A percentile compares a stretch with the other conserved stretches of the same genome.
Evolutionary conservation across 2,797 vertebrate species (phyloP).

Genomic region (Ceryle rudis): DNA sequence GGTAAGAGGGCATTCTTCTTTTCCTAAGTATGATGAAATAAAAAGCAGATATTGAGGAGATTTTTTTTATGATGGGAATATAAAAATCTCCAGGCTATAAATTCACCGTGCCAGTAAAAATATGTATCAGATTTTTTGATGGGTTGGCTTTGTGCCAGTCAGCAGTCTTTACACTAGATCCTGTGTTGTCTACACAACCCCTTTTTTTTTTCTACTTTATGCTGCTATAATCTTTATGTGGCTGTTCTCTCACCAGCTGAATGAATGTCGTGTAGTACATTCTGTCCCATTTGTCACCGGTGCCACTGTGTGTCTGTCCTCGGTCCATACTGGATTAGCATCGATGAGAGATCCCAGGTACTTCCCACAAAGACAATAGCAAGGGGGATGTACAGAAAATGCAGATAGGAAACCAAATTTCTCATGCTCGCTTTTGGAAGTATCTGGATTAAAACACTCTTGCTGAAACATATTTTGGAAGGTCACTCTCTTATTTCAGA

Average conservation of each 20-base stretch:
- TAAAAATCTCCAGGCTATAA: conserved; percentile 24
- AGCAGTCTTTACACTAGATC: not conserved
- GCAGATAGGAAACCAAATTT: not conserved
- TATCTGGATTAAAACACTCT: not conserved
- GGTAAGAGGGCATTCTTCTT: not conserved
- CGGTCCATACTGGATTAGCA: not conserved
- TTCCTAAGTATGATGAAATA: not conserved
- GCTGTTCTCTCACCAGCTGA: conserved; percentile 16
- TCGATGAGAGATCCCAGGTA: not conserved
- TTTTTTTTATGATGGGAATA: not conserved
- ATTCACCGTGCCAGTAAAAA: not conserved
- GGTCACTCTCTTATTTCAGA: not conserved
- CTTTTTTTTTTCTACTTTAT: not conserved
- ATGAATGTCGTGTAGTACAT: conserved; percentile 25
- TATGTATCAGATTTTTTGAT: not conserved
- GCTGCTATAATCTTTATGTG: conserved; percentile 1
- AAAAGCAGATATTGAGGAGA: not conserved
- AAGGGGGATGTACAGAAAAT: not conserved
- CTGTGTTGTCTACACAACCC: not conserved
- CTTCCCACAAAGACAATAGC: not conserved
- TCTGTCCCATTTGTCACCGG: conserved; percentile 27
- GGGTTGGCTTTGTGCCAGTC: conserved; percentile 13
- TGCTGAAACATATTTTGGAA: not conserved
- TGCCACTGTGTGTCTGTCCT: not conserved
- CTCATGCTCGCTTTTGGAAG: not conserved